A percentile compares a stretch with the other conserved stretches of the same genome.
Evolutionary conservation across 2,888 invertebrate species (phyloP).

Genomic region (Pyrgus malvae): DNA sequence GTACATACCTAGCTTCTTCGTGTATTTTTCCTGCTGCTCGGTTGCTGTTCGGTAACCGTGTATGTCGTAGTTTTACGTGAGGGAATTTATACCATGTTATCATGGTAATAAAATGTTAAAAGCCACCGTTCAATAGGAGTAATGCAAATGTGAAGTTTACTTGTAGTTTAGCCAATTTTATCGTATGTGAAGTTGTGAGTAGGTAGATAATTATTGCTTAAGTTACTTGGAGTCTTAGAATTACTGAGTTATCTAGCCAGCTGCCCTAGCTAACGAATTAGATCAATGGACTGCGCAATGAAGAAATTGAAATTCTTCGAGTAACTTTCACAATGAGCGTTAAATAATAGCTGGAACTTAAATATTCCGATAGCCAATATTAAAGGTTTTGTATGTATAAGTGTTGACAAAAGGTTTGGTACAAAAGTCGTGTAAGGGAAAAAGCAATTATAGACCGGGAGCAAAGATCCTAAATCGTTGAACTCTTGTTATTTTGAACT

Average conservation of each 20-base stretch:
- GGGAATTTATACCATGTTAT: constrained; percentile 21
- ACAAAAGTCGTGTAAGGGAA: constrained; percentile 18
- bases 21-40: too few species aligned
- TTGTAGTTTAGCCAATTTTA: constrained; percentile 37
- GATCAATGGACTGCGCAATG: not conserved
- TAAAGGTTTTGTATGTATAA: not conserved
- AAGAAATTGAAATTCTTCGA: constrained; percentile 28
- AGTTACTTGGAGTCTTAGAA: constrained; percentile 4
- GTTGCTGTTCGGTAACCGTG: not conserved
- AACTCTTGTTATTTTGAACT: too few species aligned
- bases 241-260: not conserved
- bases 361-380: constrained; percentile 3
- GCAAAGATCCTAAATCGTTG: too few species aligned
- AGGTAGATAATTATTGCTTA: constrained; percentile 36
- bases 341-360: not conserved
- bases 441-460: not conserved
- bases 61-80: not conserved
- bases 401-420: constrained; percentile 14
- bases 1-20: too few species aligned
- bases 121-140: constrained; percentile 12
- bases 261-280: not conserved
- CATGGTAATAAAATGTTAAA: constrained; percentile 8
- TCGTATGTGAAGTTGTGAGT: too few species aligned
- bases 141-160: constrained; percentile 8
- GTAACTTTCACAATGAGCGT: constrained; percentile 12